Evolutionary conservation across 2,888 invertebrate species (phyloP).

Genomic region (Pteria penguin): DNA sequence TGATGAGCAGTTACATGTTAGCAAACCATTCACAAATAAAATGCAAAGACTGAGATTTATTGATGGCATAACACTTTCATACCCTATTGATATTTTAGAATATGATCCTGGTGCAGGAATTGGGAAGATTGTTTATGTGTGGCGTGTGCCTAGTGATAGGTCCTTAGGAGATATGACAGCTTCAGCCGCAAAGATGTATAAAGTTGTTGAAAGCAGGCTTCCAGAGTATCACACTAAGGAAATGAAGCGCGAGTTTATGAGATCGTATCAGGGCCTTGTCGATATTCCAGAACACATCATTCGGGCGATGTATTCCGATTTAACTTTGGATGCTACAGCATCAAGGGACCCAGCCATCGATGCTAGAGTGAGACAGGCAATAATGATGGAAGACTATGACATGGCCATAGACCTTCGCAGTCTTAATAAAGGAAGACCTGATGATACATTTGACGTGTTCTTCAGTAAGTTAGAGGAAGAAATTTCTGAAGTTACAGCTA

Average conservation of each 20-base stretch:
- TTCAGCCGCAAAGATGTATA: background rate
- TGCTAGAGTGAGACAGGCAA: slow-evolving; percentile 6
- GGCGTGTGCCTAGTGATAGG: slow-evolving; percentile 19
- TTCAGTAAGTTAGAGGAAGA: slow-evolving; percentile 34
- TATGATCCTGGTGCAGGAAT: slow-evolving; percentile 34
- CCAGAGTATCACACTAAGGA: slow-evolving; percentile 38
- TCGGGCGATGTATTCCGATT: slow-evolving; percentile 33
- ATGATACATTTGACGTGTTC: slow-evolving; percentile 40
- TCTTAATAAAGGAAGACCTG: slow-evolving; percentile 44
- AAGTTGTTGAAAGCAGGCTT: slow-evolving; percentile 3
- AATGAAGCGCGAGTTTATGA: slow-evolving; percentile 24
- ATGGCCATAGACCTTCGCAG: slow-evolving; percentile 38
- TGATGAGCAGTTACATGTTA: background rate
- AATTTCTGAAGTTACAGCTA: slow-evolving; percentile 37
- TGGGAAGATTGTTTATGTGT: slow-evolving; percentile 26
- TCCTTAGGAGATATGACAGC: slow-evolving; percentile 16
- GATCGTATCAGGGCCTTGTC: background rate
- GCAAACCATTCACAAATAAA: background rate
- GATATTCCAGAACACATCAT: slow-evolving; percentile 33
- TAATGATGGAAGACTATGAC: slow-evolving; percentile 36
- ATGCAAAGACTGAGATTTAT: slow-evolving; percentile 1
- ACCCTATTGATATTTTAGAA: slow-evolving; percentile 7
- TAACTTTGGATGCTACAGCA: slow-evolving; percentile 37
- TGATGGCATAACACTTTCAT: background rate
- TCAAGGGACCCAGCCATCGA: slow-evolving; percentile 33